Evolutionary conservation across 2,797 vertebrate genomes (phyloP), one percentile per base, ranked within the genome.

Genomic region (Sebastolobus alascanus): DNA sequence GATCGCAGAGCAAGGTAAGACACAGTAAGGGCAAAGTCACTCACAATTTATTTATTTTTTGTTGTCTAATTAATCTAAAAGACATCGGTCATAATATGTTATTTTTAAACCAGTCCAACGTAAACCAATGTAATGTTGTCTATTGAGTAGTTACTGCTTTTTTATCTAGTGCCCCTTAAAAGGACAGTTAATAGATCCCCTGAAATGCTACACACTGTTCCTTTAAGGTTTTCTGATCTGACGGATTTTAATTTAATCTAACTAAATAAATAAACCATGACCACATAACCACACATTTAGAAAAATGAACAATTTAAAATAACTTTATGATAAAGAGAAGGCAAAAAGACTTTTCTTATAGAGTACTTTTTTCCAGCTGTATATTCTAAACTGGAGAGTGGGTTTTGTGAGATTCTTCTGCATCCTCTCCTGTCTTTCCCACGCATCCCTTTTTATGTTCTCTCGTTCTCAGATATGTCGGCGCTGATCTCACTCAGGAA

Each of bases 401-500:
- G 16, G 22, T 22, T 59, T 71, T 67, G 12, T 38, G 3, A 35
- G 14, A 38, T 37, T 59, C 3, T 37, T 59, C 27, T 59, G 29
- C 18, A 50, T 43, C 3, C 5, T 63, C 70, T 84, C 31, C 56
- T 68, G 27, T 79, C 43, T 77, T 43, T 73, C 37, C 13, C 59
- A 64, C 79, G 68, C 54, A 37, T 38, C 6, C 4, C n/a, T 12
- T 75, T 40, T 58, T 16, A 46, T 86, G 31, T 85, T 43, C 2
- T 87, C 60, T 76, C 59, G 27, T 82, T 86, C 79, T 80, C 89
- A 95, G 94, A 99, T 88, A 99, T 99, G 98, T 97, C 97, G 33
- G 97, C 98, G 59, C 95, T 99, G 91, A 97, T 99, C 92, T 98
- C 98, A 29, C 97, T 99, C 93, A 96, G 97, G 94, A 99, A 99